Evolutionary conservation across 2,113 vertebrate genomes (phyloP).

Genomic region (Delphinus delphis): DNA sequence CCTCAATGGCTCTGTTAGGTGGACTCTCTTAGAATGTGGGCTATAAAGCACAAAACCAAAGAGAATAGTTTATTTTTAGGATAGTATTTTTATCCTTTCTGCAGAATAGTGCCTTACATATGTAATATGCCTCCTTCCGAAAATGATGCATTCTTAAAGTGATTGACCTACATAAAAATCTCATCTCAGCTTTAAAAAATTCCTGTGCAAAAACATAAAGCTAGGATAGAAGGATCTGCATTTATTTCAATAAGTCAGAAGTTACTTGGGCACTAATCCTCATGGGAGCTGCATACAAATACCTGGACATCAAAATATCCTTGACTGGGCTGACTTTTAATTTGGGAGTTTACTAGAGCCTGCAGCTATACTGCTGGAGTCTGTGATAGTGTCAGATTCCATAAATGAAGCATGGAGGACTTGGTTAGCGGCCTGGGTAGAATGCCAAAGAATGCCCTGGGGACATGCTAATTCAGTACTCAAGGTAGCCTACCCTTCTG

Average conservation of each 20-base stretch:
- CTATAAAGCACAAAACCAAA: constrained; percentile 2
- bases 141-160: constrained; percentile 34
- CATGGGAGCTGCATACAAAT: constrained; percentile 53
- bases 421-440: constrained; percentile 62
- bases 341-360: constrained; percentile 77
- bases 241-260: constrained; percentile 59
- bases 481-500: constrained; percentile 51
- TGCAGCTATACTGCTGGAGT: constrained; percentile 57
- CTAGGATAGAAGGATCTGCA: constrained; percentile 34
- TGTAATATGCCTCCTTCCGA: neutral
- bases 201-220: neutral
- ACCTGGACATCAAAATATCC: constrained; percentile 64
- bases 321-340: constrained; percentile 73
- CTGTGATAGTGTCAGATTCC: constrained; percentile 72
- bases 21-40: neutral
- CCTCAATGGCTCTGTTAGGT: neutral
- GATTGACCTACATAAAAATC: constrained; percentile 48
- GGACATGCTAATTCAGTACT: constrained; percentile 65
- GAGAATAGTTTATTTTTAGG: neutral
- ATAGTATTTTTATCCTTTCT: constrained; percentile 43
- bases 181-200: constrained; percentile 27
- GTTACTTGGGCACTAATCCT: constrained; percentile 53
- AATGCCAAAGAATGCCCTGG: constrained; percentile 65
- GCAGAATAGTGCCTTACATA: constrained; percentile 21
- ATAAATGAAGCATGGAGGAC: constrained; percentile 69